These are phyloP conservation scores for Megaceryle torquata DNA, from an alignment of 2,113 vertebrate species.

Conservation along the genomic window DNA sequence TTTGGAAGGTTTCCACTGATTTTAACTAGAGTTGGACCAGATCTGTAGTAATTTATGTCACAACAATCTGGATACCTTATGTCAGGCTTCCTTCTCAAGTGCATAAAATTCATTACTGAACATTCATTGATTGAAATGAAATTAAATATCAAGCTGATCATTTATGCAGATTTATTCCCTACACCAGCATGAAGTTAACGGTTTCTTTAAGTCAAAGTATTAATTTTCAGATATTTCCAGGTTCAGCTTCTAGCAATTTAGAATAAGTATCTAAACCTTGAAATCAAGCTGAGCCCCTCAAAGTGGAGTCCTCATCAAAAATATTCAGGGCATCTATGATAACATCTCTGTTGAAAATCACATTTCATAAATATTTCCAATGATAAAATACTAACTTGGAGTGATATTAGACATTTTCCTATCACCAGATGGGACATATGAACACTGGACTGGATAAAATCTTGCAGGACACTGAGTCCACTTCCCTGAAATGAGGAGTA, in stretches of 20 bases:
- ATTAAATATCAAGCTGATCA: background rate
- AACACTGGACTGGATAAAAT: background rate
- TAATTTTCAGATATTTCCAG: background rate
- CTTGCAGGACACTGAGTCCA: background rate
- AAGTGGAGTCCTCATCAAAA: background rate
- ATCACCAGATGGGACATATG: fast-evolving
- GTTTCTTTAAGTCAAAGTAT: background rate
- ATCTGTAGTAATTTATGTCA: background rate
- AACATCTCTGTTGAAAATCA: background rate
- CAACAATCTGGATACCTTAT: slow-evolving; percentile 34
- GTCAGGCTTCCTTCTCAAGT: background rate
- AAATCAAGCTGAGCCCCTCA: background rate
- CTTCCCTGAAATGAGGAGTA: background rate
- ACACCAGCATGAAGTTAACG: background rate
- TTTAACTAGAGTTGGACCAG: background rate
- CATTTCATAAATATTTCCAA: background rate
- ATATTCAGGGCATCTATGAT: background rate
- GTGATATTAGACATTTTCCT: background rate
- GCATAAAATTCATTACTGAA: background rate
- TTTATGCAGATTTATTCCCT: background rate
- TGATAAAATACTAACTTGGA: background rate
- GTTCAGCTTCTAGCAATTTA: background rate
- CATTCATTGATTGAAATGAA: background rate
- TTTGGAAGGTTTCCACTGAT: background rate
- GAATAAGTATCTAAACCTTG: background rate